Base-by-base conservation (phyloP, 2,113 vertebrate genomes). In the Zingel zingel region DNA sequence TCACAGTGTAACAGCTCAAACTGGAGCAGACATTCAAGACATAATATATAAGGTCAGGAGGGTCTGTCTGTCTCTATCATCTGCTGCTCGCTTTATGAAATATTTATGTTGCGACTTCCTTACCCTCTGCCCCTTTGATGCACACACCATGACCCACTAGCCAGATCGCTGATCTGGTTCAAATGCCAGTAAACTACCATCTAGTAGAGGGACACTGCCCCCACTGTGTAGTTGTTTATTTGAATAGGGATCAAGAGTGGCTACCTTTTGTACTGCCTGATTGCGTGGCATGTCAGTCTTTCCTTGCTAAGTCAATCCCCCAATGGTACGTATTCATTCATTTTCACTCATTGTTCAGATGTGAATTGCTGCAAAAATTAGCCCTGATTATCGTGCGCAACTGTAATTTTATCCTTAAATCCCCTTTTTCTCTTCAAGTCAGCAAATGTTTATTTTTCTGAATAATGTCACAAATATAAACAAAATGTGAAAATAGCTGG, bases 391-490 rank as follows among this genome's bases (percentile, higher is more conserved):
- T 77, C 59, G 63, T 57, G 73, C 83, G 54, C 47, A 23, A 63
- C 50, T 30, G 23, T 61, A 79, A 58, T 84, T 88, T 74, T 59
- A 85, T 80, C 61, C 64, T 68, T 51, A 45, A 74, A 74, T 84
- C 39, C 59, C 16, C 39, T 53, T 39, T 73, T 84, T 73, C 23
- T 85, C 71, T 74, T 65, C 47, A 66, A 84, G 82, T 71, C 63
- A 76, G 70, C 74, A 69, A 86, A 48, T 69, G 73, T 70, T 82
- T 62, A 62, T 82, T 76, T 86, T 73, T 71, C 76, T 81, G 77
- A 85, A 87, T 89, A 87, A 91, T 84, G 77, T 83, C 85, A 86
- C 74, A 87, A 81, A 88, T 81, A 86, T 84, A 89, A 93, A 91
- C 77, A 86, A 86, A 87, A 87, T 87, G 64, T 62, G 76, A 82